Percentiles rank a stretch among this genome's conserved stretches.
Conservation (phyloP, 2,888 invertebrate species). For the Athripsodes cinereus region DNA sequence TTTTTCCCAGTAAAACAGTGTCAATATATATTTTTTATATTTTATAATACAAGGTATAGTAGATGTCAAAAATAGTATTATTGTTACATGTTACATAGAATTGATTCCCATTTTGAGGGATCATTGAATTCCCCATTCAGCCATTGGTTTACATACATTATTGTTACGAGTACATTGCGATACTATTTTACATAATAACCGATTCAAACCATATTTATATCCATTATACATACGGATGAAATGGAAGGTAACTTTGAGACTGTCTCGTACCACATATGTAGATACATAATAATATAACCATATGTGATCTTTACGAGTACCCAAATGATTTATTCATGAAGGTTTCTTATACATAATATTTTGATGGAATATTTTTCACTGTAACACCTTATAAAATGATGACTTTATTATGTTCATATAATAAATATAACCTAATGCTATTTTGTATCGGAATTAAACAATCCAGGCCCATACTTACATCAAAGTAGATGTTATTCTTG, state of each 20-base stretch:
- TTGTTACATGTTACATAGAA: not conserved
- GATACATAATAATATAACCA: slow-evolving; percentile 3
- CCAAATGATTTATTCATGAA: slow-evolving; percentile 20
- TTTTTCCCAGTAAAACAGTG: no score
- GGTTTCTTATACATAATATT: slow-evolving; percentile 5
- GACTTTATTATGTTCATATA: no score
- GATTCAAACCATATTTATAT: no score
- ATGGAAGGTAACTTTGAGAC: slow-evolving; percentile 15
- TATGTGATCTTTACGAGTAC: slow-evolving; percentile 14
- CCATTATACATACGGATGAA: slow-evolving; percentile 9
- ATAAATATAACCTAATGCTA: no score
- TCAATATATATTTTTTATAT: no score
- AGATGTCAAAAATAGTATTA: not conserved
- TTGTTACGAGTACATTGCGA: not conserved
- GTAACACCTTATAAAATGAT: no score
- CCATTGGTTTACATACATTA: not conserved
- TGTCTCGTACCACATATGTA: no score
- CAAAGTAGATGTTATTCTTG: no score
- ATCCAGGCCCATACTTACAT: no score
- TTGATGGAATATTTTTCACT: not conserved
- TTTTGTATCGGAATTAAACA: no score
- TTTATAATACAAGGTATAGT: no score
- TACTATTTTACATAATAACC: no score
- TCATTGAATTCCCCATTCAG: slow-evolving; percentile 2
- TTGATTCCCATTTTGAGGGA: slow-evolving; percentile 3